These are phyloP conservation scores for Belonocnema kinseyi DNA, from an alignment of 1,140 invertebrate genomes.

Conservation along the genomic window DNA sequence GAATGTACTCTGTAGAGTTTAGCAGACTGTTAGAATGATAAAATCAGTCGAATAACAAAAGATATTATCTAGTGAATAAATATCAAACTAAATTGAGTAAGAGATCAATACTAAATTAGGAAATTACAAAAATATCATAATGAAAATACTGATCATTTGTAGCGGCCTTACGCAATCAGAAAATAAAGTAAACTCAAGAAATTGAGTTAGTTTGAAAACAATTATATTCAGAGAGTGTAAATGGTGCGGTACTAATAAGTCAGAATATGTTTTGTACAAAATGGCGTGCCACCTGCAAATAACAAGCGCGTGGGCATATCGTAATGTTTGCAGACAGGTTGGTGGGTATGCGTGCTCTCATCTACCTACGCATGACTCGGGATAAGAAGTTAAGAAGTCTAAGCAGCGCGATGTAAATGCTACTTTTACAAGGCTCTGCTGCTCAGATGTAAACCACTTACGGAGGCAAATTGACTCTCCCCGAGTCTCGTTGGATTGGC, in stretches of 20 bases:
- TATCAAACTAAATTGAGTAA: no score
- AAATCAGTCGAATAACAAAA: no score
- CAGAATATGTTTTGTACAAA: background rate
- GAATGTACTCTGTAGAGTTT: no score
- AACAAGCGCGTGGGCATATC: conserved; percentile 7
- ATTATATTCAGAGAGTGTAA: background rate
- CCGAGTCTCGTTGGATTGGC: conserved; percentile 55
- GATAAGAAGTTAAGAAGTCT: conserved; percentile 47
- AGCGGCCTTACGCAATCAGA: no score
- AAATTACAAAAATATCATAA: no score
- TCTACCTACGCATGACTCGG: conserved; percentile 48
- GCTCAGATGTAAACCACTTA: conserved; percentile 64
- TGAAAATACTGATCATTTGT: no score
- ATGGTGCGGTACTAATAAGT: conserved; percentile 1
- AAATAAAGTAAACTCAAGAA: background rate
- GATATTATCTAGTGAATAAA: no score
- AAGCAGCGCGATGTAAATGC: conserved; percentile 59
- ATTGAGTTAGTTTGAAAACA: background rate
- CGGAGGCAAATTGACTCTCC: conserved; percentile 62
- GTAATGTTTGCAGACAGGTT: conserved; percentile 14
- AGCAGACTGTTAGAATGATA: no score
- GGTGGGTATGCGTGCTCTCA: background rate
- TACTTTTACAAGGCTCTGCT: conserved; percentile 57
- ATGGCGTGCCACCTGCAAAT: background rate
- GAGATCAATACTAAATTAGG: no score